A percentile compares a stretch with the other conserved stretches of the same genome.
Conservation (phyloP, 2,797 vertebrate genomes). For the Pipistrellus pipistrellus region DNA sequence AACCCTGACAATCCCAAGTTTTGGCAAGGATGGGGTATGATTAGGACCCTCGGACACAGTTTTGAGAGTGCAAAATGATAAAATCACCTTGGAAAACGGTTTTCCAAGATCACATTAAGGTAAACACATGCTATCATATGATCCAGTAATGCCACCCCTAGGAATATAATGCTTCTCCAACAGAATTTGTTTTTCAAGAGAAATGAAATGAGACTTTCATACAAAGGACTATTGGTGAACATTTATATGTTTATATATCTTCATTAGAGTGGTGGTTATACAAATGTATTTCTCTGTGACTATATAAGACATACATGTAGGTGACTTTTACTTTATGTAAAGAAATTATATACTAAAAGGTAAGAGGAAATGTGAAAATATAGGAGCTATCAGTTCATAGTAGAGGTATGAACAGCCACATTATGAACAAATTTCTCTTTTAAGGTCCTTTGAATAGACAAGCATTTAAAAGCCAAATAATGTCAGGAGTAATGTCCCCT, state of each 20-base stretch:
- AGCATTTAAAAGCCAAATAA: too few species aligned
- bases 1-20: background rate
- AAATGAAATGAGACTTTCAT: background rate
- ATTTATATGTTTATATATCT: background rate
- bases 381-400: background rate
- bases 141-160: background rate
- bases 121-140: background rate
- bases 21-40: background rate
- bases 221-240: background rate
- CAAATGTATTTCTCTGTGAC: background rate
- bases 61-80: background rate
- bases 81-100: background rate
- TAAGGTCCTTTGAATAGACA: background rate
- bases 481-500: background rate
- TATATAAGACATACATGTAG: background rate
- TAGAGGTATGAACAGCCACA: background rate
- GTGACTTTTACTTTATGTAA: background rate
- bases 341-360: background rate
- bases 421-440: background rate
- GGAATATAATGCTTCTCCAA: background rate
- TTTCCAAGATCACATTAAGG: background rate
- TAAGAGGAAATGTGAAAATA: background rate
- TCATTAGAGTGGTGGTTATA: background rate
- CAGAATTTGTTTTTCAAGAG: background rate
- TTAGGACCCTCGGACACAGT: background rate